Evolutionary conservation across 2,113 vertebrate genomes (phyloP).

Genomic region (Sylvilagus bachmani): DNA sequence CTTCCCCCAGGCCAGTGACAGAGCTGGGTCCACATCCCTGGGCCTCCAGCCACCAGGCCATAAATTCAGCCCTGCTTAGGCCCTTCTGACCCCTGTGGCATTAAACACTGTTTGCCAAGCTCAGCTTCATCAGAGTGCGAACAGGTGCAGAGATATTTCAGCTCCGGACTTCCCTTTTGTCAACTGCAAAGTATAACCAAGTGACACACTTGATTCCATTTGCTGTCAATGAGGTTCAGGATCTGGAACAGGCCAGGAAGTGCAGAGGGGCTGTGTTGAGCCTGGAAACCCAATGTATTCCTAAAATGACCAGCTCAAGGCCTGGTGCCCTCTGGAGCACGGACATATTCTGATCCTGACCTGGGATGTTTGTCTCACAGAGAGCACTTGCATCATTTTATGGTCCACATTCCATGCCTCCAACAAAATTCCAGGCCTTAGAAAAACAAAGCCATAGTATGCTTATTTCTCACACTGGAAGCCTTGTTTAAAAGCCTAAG

Average conservation of each 20-base stretch:
- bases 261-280: neutral
- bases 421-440: neutral
- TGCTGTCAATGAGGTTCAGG: neutral
- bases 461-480: slow-evolving; percentile 55
- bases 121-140: neutral
- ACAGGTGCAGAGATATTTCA: neutral
- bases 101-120: rapidly evolving
- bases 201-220: neutral
- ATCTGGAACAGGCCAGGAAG: neutral
- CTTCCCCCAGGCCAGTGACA: neutral
- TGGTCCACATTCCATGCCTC: neutral
- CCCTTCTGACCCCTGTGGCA: neutral
- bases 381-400: neutral
- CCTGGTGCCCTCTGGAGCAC: neutral
- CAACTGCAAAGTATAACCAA: neutral
- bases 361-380: neutral
- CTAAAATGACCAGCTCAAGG: neutral
- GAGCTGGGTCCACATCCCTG: neutral
- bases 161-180: neutral
- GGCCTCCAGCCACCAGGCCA: neutral
- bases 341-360: neutral
- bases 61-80: neutral
- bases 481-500: slow-evolving; percentile 11
- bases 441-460: neutral
- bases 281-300: neutral